These are phyloP conservation scores for Leptinotarsa rubiginosa DNA, from an alignment of 2,888 invertebrate species.

Conservation along the genomic window DNA sequence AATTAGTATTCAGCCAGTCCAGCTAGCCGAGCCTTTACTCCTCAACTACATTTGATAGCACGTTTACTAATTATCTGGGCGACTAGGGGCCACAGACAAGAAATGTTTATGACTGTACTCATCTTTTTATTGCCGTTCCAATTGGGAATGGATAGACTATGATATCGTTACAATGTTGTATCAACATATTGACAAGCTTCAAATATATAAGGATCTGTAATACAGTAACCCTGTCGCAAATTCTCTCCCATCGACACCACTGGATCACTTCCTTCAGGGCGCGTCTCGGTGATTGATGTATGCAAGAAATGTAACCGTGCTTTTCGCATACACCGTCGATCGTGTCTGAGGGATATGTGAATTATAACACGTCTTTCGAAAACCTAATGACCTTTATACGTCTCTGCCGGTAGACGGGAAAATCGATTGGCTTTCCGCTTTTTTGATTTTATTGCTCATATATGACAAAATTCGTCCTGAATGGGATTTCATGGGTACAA, in stretches of 20 bases:
- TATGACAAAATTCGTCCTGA: conserved; percentile 6
- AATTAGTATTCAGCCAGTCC: no score
- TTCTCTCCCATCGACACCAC: background rate
- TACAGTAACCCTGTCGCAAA: background rate
- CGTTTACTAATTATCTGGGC: no score
- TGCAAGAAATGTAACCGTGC: conserved; percentile 52
- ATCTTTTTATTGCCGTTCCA: no score
- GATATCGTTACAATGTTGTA: no score
- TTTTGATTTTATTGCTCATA: conserved; percentile 13
- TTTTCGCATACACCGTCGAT: conserved; percentile 37
- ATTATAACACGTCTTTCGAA: conserved; percentile 42
- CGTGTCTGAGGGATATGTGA: conserved; percentile 40
- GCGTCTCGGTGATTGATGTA: conserved; percentile 52
- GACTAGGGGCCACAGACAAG: no score
- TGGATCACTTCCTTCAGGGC: conserved; percentile 20
- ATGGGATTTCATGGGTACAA: conserved; percentile 8
- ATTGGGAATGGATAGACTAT: no score
- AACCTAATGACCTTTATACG: conserved; percentile 43
- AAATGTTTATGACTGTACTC: no score
- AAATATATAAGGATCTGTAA: background rate
- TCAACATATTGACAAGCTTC: no score
- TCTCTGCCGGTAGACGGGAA: conserved; percentile 35
- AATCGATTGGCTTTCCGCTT: conserved; percentile 21
- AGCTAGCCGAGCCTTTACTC: no score
- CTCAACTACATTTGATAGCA: no score